Evolutionary conservation across 2,888 invertebrate species (phyloP), one percentile per base, ranked within the genome.

Genomic region (Luperina testacea): DNA sequence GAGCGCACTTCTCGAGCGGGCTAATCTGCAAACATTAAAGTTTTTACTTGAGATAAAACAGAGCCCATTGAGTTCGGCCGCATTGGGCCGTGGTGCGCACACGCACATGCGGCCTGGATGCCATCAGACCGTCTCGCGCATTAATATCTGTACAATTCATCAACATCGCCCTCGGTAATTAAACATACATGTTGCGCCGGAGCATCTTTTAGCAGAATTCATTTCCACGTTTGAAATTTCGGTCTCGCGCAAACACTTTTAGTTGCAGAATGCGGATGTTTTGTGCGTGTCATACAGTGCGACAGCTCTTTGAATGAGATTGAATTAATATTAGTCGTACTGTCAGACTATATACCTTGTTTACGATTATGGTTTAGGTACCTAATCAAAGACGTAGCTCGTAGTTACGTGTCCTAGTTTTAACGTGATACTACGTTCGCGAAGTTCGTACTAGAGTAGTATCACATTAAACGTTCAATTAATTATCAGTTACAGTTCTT

Each of bases 21-120:
- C 64, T 92, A 92, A 93, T 93, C 90, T 91, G 90, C 86, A 90
- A 90, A 87, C 89, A 90, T 90, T 87, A 87, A 85, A 88, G 90
- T 93, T 93, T 92, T 92, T 92, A 90, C 90, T 88, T 89, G 91
- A 92, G 90, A 93, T 89, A 92, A 91, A 92, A 92, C 92, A 92
- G 92, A 93, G 89, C 92, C 94, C 94, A 95, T 94, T 94, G 94
- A 95, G 93, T 90, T 86, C 91, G 92, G 88, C 91, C 90, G 94
- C 93, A 90, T 92, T 93, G 90, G 88, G 83, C 86, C 92, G 91
- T 90, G 87, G 86, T 90, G 90, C 92, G 92, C 92, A 91, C 95
- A 95, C 86, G 83, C 95, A 95, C 91, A 71, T 95, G 95, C 94
- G 96, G 92, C 96, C 96, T 95, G 94, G 92, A 94, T 96, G 94